Conservation (phyloP, 2,113 vertebrate genomes). For the Dicentrarchus labrax region DNA sequence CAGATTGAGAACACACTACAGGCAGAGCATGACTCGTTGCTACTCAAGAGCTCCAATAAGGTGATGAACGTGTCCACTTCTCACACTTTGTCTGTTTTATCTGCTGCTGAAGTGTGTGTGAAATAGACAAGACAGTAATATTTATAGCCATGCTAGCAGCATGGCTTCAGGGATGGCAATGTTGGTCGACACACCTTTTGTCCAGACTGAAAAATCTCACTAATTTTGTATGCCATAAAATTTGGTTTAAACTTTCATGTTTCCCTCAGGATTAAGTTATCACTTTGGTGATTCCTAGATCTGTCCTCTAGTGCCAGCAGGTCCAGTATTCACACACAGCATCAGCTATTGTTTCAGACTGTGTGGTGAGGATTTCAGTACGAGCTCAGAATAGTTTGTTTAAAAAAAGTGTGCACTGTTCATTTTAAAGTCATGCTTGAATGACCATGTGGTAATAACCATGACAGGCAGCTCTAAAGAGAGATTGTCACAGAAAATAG, state of each 20-base stretch:
- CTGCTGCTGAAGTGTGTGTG: neutral
- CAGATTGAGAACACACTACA: constrained; percentile 95
- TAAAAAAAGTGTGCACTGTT: neutral
- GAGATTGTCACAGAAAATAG: neutral
- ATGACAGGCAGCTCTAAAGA: neutral
- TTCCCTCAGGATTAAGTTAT: constrained; percentile 6
- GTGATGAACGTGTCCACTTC: constrained; percentile 73
- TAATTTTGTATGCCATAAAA: neutral
- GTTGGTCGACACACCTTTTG: neutral
- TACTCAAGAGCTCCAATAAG: constrained; percentile 96
- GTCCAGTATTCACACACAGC: neutral
- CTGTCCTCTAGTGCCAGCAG: neutral
- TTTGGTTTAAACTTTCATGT: neutral
- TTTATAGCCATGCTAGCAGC: neutral
- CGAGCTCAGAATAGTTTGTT: neutral
- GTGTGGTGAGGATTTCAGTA: neutral
- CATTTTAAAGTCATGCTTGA: neutral
- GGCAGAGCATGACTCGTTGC: constrained; percentile 92
- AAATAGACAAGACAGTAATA: neutral
- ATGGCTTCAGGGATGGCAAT: neutral
- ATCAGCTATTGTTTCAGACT: neutral
- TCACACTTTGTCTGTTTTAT: neutral
- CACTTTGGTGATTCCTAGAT: neutral
- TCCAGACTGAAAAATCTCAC: neutral
- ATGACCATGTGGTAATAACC: neutral